These are phyloP conservation scores for Salminus brasiliensis DNA, from an alignment of 2,113 vertebrate species.

Conservation along the genomic window DNA sequence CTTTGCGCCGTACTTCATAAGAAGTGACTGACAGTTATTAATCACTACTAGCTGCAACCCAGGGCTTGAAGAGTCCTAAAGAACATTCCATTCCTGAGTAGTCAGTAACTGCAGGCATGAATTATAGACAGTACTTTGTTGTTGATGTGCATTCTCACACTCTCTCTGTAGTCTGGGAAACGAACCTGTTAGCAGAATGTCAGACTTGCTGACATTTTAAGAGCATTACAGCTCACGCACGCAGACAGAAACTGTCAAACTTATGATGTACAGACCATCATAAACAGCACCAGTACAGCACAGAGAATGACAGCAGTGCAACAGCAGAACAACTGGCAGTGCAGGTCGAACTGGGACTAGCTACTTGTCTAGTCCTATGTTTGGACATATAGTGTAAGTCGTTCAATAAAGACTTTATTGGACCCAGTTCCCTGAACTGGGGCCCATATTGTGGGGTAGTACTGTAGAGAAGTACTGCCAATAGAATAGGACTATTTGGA, in stretches of 20 bases:
- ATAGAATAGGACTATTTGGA: too few species aligned
- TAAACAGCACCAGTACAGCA: not conserved
- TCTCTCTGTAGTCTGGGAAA: conserved; percentile 25
- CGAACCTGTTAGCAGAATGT: not conserved
- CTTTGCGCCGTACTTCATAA: not conserved
- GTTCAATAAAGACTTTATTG: too few species aligned
- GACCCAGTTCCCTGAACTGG: too few species aligned
- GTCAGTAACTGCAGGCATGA: conserved; percentile 20
- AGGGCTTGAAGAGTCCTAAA: conserved; percentile 11
- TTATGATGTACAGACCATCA: not conserved
- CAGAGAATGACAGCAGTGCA: not conserved
- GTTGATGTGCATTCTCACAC: not conserved
- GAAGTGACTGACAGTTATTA: conserved; percentile 12
- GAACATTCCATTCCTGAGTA: conserved; percentile 26
- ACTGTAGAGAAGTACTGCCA: too few species aligned
- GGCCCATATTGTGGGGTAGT: too few species aligned
- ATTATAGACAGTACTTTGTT: not conserved
- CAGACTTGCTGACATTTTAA: not conserved
- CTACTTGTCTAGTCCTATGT: too few species aligned
- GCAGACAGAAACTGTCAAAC: not conserved
- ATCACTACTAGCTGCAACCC: conserved; percentile 1
- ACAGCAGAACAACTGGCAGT: not conserved
- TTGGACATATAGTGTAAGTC: too few species aligned
- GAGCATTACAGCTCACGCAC: not conserved
- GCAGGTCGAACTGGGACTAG: not conserved